Evolutionary conservation across 2,888 invertebrate species (phyloP).

Genomic region (Globia sparganii): DNA sequence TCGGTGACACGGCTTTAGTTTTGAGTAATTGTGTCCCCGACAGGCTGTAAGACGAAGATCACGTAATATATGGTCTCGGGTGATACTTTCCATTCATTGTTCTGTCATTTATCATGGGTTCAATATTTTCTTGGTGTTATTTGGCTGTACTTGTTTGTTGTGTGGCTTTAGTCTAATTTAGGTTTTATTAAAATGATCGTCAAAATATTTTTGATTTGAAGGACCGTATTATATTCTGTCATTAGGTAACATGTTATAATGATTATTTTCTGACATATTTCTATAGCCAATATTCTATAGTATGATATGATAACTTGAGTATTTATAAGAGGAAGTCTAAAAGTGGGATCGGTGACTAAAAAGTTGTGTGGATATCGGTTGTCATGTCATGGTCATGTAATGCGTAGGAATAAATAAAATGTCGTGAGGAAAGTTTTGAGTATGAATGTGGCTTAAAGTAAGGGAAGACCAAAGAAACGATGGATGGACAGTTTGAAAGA

Average conservation of each 20-base stretch:
- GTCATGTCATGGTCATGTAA: background rate
- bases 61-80: slow-evolving; percentile 65
- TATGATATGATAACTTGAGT: background rate
- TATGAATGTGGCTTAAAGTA: background rate
- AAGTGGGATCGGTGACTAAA: background rate
- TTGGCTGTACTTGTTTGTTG: slow-evolving; percentile 20
- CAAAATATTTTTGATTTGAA: background rate
- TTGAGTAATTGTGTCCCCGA: slow-evolving; percentile 78
- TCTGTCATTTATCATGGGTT: slow-evolving; percentile 61
- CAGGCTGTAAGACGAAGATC: slow-evolving; percentile 70
- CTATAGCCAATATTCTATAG: background rate
- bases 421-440: background rate
- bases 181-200: slow-evolving; percentile 2
- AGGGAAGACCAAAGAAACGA: background rate
- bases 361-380: background rate
- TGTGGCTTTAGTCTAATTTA: background rate
- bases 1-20: slow-evolving; percentile 78
- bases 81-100: slow-evolving; percentile 66
- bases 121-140: slow-evolving; percentile 57
- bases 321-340: background rate
- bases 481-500: background rate
- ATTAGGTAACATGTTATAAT: background rate
- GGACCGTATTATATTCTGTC: background rate
- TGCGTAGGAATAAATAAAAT: background rate
- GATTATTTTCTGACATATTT: background rate